phyloP scores from a whole-genome alignment of 2,888 invertebrate genomes.

The Ferrisia virgata region DNA sequence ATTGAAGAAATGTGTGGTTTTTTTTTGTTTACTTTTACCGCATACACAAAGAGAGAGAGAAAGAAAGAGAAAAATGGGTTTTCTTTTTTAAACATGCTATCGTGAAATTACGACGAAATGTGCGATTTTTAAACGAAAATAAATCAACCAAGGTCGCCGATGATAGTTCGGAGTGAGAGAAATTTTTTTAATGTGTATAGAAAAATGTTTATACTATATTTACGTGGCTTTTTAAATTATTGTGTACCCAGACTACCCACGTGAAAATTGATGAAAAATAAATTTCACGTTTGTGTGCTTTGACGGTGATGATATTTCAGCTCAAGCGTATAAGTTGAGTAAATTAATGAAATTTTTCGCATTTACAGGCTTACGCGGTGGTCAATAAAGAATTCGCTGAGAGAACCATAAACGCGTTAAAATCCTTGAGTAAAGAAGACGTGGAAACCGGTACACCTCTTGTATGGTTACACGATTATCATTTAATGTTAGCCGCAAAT shows the following conservation, averaged over 20 bases:
- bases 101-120: background rate
- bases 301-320: no score
- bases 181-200: background rate
- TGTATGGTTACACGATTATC: slow-evolving; percentile 93
- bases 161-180: background rate
- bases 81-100: background rate
- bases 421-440: slow-evolving; percentile 48
- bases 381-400: slow-evolving; percentile 81
- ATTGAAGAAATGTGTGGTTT: background rate
- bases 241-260: no score
- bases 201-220: background rate
- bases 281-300: no score
- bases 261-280: no score
- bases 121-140: background rate
- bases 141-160: background rate
- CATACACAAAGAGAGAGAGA: no score
- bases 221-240: no score
- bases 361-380: slow-evolving; percentile 65
- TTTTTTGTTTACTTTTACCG: background rate
- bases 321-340: no score
- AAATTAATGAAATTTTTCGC: slow-evolving; percentile 24
- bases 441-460: slow-evolving; percentile 61
- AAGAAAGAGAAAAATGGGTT: background rate
- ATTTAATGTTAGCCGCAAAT: slow-evolving; percentile 87
- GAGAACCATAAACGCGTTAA: slow-evolving; percentile 68